These are phyloP conservation scores for Phodopus roborovskii DNA, from an alignment of 2,113 vertebrate species.

Conservation along the genomic window DNA sequence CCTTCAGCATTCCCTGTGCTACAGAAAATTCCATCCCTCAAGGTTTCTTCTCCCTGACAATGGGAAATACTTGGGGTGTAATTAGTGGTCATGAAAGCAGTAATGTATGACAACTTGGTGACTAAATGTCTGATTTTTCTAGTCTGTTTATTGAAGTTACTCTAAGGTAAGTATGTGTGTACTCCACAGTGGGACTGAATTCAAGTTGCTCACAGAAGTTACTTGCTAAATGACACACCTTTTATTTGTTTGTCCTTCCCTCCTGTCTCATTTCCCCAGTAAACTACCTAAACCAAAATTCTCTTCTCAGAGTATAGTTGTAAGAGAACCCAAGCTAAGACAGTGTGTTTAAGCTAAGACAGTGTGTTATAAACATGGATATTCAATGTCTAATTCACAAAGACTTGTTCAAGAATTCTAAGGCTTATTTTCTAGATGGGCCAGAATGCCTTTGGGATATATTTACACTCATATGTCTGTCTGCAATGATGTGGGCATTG, in stretches of 20 bases:
- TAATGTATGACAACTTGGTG: not conserved
- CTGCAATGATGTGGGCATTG: slow-evolving; percentile 26
- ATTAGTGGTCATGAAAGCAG: not conserved
- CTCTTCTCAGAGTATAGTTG: not conserved
- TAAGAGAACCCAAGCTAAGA: not conserved
- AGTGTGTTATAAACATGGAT: not conserved
- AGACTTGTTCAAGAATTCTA: slow-evolving; percentile 29
- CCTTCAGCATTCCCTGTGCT: not conserved
- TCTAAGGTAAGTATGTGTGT: not conserved
- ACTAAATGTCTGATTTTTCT: not conserved
- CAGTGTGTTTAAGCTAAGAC: not conserved
- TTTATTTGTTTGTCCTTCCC: not conserved
- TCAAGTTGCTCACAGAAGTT: not conserved
- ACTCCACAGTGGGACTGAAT: not conserved
- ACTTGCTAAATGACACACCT: not conserved
- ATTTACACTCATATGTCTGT: slow-evolving; percentile 17
- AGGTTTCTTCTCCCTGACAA: not conserved
- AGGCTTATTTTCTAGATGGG: slow-evolving; percentile 54
- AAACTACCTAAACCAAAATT: not conserved
- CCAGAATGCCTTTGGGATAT: not conserved
- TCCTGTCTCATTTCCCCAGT: slow-evolving; percentile 17
- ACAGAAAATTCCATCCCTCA: not conserved
- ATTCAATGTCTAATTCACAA: not conserved
- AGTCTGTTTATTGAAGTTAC: not conserved
- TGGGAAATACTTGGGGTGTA: not conserved